Percentiles rank a stretch among this genome's conserved stretches.
Conservation (phyloP, 1,140 invertebrate species). For the Schlechtendalia chinensis region DNA sequence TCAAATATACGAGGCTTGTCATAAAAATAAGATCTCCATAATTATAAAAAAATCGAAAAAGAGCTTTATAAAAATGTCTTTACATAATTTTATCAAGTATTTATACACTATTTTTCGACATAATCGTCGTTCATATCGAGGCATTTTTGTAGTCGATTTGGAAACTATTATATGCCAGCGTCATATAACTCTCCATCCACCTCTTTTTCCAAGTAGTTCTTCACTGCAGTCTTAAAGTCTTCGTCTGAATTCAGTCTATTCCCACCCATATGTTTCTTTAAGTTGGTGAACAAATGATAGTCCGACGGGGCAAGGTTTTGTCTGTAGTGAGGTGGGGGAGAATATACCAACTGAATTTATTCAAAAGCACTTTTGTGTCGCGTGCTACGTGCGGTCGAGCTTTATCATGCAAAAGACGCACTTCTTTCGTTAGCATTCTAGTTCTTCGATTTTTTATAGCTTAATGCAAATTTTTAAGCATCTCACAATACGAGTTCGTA, state of each 20-base stretch:
- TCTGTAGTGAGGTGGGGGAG: slow-evolving; percentile 53
- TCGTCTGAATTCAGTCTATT: neutral
- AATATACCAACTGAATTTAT: slow-evolving; percentile 54
- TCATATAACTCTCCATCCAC: neutral
- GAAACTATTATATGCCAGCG: neutral
- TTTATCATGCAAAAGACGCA: slow-evolving; percentile 55
- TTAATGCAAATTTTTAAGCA: slow-evolving; percentile 27
- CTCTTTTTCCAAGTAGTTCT: neutral
- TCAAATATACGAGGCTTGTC: too few relatives aligned
- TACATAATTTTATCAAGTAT: too few relatives aligned
- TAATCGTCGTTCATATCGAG: too few relatives aligned
- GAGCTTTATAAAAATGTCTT: too few relatives aligned
- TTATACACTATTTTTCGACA: too few relatives aligned
- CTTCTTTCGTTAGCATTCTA: slow-evolving; percentile 51
- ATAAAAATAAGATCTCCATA: too few relatives aligned
- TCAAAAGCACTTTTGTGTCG: slow-evolving; percentile 47
- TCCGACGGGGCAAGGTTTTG: neutral
- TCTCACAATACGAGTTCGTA: slow-evolving; percentile 44
- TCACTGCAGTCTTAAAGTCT: neutral
- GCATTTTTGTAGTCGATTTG: neutral
- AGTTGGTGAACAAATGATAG: neutral
- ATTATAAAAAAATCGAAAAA: too few relatives aligned
- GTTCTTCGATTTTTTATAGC: slow-evolving; percentile 52
- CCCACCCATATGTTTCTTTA: neutral
- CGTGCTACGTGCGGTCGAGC: slow-evolving; percentile 54